phyloP scores from a whole-genome alignment of 2,888 invertebrate genomes.

The Holacanthella duospinosa region DNA sequence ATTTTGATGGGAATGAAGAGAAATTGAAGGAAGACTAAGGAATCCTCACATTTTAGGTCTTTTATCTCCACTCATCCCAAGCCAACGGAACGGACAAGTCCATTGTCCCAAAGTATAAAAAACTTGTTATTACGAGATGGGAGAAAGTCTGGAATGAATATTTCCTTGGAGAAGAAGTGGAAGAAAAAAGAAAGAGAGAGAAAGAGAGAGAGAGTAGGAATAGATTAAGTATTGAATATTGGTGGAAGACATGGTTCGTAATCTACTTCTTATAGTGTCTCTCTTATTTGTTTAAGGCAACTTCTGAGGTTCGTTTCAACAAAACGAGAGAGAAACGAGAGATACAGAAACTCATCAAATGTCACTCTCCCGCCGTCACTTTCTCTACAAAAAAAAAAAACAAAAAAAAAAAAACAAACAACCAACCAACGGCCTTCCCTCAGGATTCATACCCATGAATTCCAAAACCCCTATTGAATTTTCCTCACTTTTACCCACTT shows the following conservation, averaged over 20 bases:
- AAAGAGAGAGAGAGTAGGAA: constrained; percentile 5
- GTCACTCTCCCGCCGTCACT: neutral
- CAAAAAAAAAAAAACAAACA: too few species aligned
- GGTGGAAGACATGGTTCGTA: constrained; percentile 9
- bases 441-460: neutral
- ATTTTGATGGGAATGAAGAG: too few species aligned
- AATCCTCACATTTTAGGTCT: too few species aligned
- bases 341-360: neutral
- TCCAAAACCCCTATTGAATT: neutral
- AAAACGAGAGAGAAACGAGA: neutral
- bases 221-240: constrained; percentile 6
- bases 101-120: too few species aligned
- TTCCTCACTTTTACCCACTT: neutral
- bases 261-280: neutral
- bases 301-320: neutral
- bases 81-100: too few species aligned
- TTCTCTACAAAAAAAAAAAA: too few species aligned
- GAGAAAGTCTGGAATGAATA: too few species aligned
- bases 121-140: too few species aligned
- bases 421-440: neutral
- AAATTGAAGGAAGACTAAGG: too few species aligned
- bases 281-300: neutral
- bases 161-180: too few species aligned
- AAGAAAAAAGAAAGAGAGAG: neutral
- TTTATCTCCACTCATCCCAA: too few species aligned